Evolutionary conservation across 1,140 invertebrate genomes (phyloP), one percentile per base, ranked within the genome.

Genomic region (Nixonia krombeini): DNA sequence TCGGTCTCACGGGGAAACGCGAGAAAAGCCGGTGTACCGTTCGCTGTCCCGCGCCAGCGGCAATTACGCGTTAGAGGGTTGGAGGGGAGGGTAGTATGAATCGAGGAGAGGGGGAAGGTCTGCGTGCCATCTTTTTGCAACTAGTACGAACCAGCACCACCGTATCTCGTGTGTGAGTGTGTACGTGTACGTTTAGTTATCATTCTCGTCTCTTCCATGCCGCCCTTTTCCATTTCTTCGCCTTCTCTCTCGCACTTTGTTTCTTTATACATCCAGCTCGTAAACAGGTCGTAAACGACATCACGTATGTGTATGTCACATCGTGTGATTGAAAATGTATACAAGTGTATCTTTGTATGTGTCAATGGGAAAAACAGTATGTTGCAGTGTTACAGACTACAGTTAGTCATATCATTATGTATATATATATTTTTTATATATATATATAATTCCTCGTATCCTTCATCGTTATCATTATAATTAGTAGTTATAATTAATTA

Each of bases 401-500:
- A 74, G 73, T 76, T 80, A 79, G 69, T 78, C 75, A 76, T 78
- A 77, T 75, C 74, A 64, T 80, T 81, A 80, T 77, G 73, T 82
- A 78, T 79, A 73, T 59, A 71, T 69, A 57, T 61, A 64, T 64
- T 72, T 55, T 71, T 70, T 76, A 74, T 74, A 69, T 72, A 75
- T 79, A 81, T 23, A 68, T 69, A 69, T 69, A 83, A 80, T 82
- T 83, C 80, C 78, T 82, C 76, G 76, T 84, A 80, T 84, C 79
- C 74, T 80, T 81, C 80, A 81, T 83, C 79, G 76, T 84, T 80
- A 82, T 83, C 76, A 75, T 84, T 83, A 82, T 84, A 84, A 81
- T 84, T 84, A 84, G 74, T 84, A 78, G 82, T 84, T 70, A 84
- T 83, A 82, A 82, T 82, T 80, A 83, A 79, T 84, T 84, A 82